These are phyloP conservation scores for Cinclus mexicanus DNA, from an alignment of 2,113 vertebrate genomes.

Conservation along the genomic window DNA sequence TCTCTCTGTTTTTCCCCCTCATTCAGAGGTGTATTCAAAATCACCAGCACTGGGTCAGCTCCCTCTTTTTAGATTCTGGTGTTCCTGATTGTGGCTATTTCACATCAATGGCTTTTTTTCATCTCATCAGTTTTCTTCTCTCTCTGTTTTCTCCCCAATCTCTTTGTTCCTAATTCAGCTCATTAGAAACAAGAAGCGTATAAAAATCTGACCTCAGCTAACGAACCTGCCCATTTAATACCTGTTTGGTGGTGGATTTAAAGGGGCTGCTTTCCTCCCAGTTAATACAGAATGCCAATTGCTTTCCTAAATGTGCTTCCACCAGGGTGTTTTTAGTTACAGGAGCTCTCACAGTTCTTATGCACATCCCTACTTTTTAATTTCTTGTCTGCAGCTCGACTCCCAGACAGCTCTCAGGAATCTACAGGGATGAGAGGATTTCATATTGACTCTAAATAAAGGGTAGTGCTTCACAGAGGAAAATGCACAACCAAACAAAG, in stretches of 20 bases:
- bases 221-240: background rate
- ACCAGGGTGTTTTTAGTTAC: background rate
- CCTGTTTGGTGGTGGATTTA: background rate
- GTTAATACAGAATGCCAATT: background rate
- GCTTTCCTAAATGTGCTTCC: background rate
- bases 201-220: background rate
- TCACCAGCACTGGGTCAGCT: background rate
- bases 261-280: background rate
- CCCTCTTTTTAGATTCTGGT: background rate
- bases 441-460: conserved; percentile 15
- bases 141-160: background rate
- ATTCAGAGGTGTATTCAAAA: background rate
- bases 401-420: background rate
- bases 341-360: background rate
- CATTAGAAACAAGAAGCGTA: background rate
- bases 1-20: rapidly evolving
- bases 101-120: background rate
- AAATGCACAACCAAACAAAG: background rate
- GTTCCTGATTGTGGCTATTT: background rate
- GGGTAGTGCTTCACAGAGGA: background rate
- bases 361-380: background rate
- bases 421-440: background rate
- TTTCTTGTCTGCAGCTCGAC: background rate
- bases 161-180: background rate
- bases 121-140: background rate